Evolutionary conservation across 2,113 vertebrate genomes (phyloP).

Genomic region (Sula dactylatra): DNA sequence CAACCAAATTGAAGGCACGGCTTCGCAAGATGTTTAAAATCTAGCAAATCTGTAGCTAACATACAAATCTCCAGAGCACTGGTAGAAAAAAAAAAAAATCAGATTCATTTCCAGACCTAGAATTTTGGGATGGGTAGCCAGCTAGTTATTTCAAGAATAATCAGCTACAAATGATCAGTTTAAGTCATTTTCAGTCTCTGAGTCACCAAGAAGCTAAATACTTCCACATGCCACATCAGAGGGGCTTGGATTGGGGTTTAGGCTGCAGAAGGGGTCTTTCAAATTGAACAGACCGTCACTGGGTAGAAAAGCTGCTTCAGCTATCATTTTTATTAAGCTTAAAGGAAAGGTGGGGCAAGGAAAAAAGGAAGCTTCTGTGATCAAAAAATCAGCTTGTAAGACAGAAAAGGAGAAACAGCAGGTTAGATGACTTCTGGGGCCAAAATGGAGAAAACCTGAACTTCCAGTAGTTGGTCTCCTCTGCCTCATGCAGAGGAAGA

Average conservation of each 20-base stretch:
- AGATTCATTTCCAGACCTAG: neutral
- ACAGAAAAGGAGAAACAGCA: neutral
- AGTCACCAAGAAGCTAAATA: neutral
- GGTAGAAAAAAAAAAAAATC: neutral
- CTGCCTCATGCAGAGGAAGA: neutral
- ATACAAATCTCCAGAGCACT: neutral
- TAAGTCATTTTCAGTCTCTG: neutral
- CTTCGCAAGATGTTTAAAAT: conserved; percentile 31
- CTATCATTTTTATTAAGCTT: neutral
- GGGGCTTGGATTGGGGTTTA: neutral
- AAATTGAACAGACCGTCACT: neutral
- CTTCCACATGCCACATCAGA: neutral
- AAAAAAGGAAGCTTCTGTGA: neutral
- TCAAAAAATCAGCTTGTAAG: neutral
- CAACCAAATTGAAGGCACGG: neutral
- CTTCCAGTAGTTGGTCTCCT: neutral
- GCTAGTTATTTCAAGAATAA: neutral
- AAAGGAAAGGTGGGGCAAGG: neutral
- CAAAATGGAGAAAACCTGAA: neutral
- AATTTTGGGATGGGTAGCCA: neutral
- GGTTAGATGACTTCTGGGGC: neutral
- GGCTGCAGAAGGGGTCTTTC: neutral
- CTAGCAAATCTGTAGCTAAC: neutral
- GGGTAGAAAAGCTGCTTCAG: neutral
- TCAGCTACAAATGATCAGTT: neutral